These are phyloP conservation scores for Glyphotaelius pellucidus DNA, from an alignment of 2,888 invertebrate genomes.

Conservation along the genomic window DNA sequence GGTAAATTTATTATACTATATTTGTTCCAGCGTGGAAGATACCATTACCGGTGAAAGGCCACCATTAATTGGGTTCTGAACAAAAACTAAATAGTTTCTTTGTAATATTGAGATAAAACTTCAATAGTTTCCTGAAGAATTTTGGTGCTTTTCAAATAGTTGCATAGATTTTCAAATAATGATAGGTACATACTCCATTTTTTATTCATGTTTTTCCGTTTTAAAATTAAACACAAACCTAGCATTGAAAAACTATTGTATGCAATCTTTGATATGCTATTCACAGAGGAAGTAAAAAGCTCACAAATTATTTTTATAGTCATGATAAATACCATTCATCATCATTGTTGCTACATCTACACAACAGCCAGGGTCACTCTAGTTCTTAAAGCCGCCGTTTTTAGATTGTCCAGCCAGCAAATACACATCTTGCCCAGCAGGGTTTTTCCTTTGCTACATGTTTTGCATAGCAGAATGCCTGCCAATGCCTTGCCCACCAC, in stretches of 20 bases:
- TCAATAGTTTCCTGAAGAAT: not conserved
- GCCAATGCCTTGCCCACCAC: no score
- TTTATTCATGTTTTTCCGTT: not conserved
- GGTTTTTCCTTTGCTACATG: no score
- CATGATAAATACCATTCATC: not conserved
- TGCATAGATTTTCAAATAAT: constrained; percentile 22
- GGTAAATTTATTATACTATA: no score
- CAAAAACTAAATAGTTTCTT: not conserved
- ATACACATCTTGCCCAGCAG: no score
- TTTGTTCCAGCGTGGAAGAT: no score
- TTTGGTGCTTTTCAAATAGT: not conserved
- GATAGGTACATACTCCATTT: not conserved
- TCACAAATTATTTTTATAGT: not conserved
- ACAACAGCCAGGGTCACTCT: not conserved
- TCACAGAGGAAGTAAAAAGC: not conserved
- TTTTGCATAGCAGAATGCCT: no score
- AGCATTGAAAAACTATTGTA: no score
- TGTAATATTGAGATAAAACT: not conserved
- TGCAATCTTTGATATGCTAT: no score
- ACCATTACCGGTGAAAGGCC: no score
- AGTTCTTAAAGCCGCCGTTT: not conserved
- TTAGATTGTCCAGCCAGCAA: no score
- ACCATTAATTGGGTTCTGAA: no score
- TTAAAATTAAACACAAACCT: not conserved
- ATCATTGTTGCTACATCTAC: not conserved